Conservation (phyloP, 2,797 vertebrate species). For the Sebastes ruberrimus region DNA sequence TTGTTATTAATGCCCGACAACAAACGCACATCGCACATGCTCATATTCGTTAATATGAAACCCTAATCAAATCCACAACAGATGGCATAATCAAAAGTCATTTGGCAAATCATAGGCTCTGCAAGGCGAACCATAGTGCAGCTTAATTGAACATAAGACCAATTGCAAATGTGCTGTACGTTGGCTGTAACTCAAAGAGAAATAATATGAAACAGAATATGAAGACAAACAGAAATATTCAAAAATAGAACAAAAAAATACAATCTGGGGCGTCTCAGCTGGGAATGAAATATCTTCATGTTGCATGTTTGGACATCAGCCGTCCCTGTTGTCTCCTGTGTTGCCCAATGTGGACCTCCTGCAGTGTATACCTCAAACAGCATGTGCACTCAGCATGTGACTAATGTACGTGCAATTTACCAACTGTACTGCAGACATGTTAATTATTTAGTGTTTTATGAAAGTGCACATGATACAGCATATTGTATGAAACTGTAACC, state of each 20-base stretch:
- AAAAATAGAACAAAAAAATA: not conserved
- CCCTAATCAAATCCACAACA: constrained; percentile 13
- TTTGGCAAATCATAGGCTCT: not conserved
- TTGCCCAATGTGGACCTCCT: constrained; percentile 1
- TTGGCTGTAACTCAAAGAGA: not conserved
- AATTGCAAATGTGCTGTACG: not conserved
- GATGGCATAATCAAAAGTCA: constrained; percentile 12
- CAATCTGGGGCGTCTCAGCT: not conserved
- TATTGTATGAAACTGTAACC: not conserved
- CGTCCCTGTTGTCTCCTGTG: not conserved
- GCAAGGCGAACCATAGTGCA: not conserved
- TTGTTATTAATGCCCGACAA: not conserved
- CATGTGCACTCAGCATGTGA: not conserved
- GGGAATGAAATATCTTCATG: not conserved
- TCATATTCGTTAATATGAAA: not conserved
- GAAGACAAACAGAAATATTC: not conserved
- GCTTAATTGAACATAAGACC: not conserved
- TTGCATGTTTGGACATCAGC: not conserved
- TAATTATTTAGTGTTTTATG: not conserved
- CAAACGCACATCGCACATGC: not conserved
- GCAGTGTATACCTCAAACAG: not conserved
- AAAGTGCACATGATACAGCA: not conserved
- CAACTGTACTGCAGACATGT: not conserved
- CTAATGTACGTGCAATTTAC: not conserved
- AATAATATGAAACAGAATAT: not conserved